Conservation (phyloP, 2,888 invertebrate genomes). For the Sepiola atlantica region DNA sequence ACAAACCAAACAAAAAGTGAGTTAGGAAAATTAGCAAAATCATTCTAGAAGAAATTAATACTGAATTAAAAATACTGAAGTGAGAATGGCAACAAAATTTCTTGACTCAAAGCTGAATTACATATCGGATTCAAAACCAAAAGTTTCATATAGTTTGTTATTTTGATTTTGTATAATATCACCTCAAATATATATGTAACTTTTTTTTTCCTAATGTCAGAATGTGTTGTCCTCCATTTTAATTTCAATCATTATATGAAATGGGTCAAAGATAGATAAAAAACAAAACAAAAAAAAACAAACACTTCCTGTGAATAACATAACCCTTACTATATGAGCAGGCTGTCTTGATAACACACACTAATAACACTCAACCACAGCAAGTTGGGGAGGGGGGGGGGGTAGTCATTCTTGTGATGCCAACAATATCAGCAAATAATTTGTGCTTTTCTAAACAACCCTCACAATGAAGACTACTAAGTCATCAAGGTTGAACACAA, state of each 20-base stretch:
- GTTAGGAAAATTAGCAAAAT: no score
- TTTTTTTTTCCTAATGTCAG: no score
- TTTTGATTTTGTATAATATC: no score
- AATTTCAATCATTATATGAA: neutral
- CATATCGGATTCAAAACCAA: no score
- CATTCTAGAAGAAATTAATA: no score
- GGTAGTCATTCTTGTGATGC: neutral
- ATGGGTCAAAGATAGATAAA: neutral
- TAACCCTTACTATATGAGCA: neutral
- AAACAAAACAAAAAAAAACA: neutral
- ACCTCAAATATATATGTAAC: no score
- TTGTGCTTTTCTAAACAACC: no score
- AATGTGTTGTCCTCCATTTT: neutral
- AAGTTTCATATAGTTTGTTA: no score
- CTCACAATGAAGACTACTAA: neutral
- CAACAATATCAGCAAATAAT: neutral
- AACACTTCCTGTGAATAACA: neutral
- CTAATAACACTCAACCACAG: neutral
- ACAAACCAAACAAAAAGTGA: no score
- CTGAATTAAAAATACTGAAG: no score
- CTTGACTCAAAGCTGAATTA: no score
- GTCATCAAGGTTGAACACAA: neutral
- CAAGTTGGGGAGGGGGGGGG: neutral
- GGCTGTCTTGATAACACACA: neutral
- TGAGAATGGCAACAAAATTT: no score